phyloP scores from a whole-genome alignment of 2,113 vertebrate species.

The Cairina moschata region DNA sequence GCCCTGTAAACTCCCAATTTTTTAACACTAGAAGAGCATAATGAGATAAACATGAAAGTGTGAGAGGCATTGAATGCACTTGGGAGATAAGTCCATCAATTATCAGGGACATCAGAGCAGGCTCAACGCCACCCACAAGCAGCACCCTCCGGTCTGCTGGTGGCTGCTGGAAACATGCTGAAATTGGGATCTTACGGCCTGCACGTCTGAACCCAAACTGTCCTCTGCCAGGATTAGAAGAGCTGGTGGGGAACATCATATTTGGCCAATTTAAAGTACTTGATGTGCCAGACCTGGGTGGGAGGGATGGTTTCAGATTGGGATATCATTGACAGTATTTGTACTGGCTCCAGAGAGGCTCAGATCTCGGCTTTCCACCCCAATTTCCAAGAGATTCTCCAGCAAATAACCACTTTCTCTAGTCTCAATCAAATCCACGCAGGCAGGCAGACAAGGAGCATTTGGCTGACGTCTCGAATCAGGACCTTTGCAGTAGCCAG shows the following conservation, averaged over 20 bases:
- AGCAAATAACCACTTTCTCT: slow-evolving; percentile 6
- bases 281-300: neutral
- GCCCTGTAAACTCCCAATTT: neutral
- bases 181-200: slow-evolving; percentile 13
- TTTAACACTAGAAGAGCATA: slow-evolving; percentile 31
- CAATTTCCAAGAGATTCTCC: neutral
- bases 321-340: neutral
- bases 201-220: neutral
- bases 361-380: neutral
- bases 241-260: neutral
- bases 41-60: slow-evolving; percentile 19
- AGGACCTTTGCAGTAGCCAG: neutral
- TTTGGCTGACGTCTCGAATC: neutral
- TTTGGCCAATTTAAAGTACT: neutral
- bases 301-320: rapidly evolving
- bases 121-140: neutral
- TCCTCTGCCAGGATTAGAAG: neutral
- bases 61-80: neutral
- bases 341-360: neutral
- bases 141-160: neutral
- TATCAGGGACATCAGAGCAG: neutral
- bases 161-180: neutral
- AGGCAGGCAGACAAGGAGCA: slow-evolving; percentile 1
- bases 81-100: slow-evolving; percentile 7
- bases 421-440: neutral